Percentiles rank a stretch among this genome's conserved stretches.
Evolutionary conservation across 2,888 invertebrate species (phyloP).

Genomic region (Andrena praecox): DNA sequence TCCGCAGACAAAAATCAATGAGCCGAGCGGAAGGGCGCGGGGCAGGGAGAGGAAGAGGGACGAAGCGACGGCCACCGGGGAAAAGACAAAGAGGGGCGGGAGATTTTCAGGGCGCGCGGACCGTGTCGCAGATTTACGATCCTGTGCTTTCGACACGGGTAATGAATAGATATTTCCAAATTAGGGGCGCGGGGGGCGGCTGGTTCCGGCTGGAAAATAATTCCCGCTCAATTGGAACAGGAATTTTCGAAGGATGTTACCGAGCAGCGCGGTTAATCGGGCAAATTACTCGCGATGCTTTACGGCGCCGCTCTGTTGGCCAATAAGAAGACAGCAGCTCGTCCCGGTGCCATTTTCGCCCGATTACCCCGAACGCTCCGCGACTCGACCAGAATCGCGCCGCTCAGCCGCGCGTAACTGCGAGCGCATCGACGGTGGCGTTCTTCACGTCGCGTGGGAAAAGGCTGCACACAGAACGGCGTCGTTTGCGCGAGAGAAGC

Average conservation of each 20-base stretch:
- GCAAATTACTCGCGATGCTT: conserved; percentile 26
- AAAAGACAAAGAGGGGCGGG: not conserved
- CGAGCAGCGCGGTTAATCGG: conserved; percentile 16
- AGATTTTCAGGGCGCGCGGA: conserved; percentile 30
- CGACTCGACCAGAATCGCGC: not conserved
- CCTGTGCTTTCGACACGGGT: conserved; percentile 51
- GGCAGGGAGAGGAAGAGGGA: not conserved
- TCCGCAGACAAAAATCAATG: conserved; percentile 57
- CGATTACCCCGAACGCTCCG: not conserved
- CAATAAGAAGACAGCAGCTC: not conserved
- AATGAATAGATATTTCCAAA: conserved; percentile 54
- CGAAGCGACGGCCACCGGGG: not conserved
- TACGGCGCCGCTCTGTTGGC: not conserved
- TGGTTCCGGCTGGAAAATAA: conserved; percentile 36
- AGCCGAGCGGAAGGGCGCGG: conserved; percentile 2
- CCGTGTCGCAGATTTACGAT: conserved; percentile 51
- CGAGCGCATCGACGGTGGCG: no score
- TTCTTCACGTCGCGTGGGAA: not conserved
- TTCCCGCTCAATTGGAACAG: conserved; percentile 34
- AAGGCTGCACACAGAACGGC: not conserved
- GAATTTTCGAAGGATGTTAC: conserved; percentile 22
- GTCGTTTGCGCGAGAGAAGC: no score
- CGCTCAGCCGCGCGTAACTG: not conserved
- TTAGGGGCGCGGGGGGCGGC: conserved; percentile 23
- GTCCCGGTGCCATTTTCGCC: no score